Percentiles rank a stretch among this genome's conserved stretches.
Conservation (phyloP, 2,888 invertebrate genomes). For the Eupeodes latifasciatus region DNA sequence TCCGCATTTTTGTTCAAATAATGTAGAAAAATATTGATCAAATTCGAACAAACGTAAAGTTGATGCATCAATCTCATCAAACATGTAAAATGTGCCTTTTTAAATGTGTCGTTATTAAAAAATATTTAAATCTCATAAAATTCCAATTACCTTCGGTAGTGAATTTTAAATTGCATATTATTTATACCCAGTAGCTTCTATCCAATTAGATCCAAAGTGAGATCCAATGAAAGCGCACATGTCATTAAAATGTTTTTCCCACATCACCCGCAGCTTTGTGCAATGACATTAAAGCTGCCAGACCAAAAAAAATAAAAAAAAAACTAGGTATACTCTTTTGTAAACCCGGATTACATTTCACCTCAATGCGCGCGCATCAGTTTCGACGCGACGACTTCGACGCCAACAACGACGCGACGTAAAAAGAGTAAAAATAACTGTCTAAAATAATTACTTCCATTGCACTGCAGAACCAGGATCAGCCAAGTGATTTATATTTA, state of each 20-base stretch:
- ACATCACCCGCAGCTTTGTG: constrained; percentile 3
- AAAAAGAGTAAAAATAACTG: constrained; percentile 31
- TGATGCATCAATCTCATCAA: too few species aligned
- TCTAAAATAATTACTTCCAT: constrained; percentile 71
- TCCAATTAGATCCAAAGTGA: constrained; percentile 5
- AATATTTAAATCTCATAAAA: too few species aligned
- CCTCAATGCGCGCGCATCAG: constrained; percentile 33
- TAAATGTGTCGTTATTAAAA: too few species aligned
- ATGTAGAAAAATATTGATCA: too few species aligned
- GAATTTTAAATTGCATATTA: not conserved
- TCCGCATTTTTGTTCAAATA: too few species aligned
- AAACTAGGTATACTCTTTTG: constrained; percentile 25
- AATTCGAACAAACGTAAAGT: too few species aligned
- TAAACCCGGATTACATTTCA: constrained; percentile 62
- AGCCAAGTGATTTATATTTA: constrained; percentile 64
- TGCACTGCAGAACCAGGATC: constrained; percentile 59
- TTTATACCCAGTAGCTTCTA: not conserved
- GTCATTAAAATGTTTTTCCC: constrained; percentile 6
- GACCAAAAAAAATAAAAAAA: constrained; percentile 41
- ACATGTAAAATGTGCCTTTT: not conserved
- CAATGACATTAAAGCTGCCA: constrained; percentile 72
- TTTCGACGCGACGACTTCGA: not conserved
- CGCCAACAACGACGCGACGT: not conserved
- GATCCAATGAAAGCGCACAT: not conserved
- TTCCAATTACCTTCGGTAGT: not conserved